Evolutionary conservation across 2,888 invertebrate genomes (phyloP), one percentile per base, ranked within the genome.

Genomic region (Ecliptopera silaceata): DNA sequence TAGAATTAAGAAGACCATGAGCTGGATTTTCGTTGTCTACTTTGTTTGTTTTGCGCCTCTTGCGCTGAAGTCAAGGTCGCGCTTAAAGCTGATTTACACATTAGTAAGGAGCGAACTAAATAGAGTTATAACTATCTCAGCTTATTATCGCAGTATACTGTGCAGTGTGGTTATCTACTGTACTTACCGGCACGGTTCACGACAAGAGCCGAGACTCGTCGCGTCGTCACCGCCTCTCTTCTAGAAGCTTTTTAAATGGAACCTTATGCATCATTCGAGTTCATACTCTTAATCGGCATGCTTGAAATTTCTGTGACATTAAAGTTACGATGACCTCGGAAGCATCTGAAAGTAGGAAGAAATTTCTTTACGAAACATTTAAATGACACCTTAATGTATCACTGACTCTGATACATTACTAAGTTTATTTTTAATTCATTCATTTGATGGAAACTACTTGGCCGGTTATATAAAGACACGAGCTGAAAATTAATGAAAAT

Each of bases 311-410:
- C n/a, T n/a, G n/a, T n/a, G 12, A 34, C 13, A 34, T 12, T 11
- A 4, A 46, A 15, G 22, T 17, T 8, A 45, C 12, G 8, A 18
- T 18, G 51, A 39, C 60, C 50, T 59, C 45, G 48, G 48, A n/a
- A 36, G 34, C 13, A 52, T 43, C 47, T 18, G 56, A 64, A 64
- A 64, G 59, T 47, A 64, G 59, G 59, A 64, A 64, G 64, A 53
- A 55, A 61, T 42, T 38, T 36, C 46, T 50, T 56, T 52, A 47
- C 29, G 32, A 26, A 43, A 15, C 43, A 42, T 47, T 54, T 42
- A 42, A 54, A 42, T 54, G 41, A 10, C 34, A 52, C 34, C 34
- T 11, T 12, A 50, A 50, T 50, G 43, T 53, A 26, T 26, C 26
- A 26, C 10, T 26, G 26, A 26, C 26, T 26, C 6, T 6, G 26